These are phyloP conservation scores for Platanista minor DNA, from an alignment of 2,113 vertebrate species.

Conservation along the genomic window DNA sequence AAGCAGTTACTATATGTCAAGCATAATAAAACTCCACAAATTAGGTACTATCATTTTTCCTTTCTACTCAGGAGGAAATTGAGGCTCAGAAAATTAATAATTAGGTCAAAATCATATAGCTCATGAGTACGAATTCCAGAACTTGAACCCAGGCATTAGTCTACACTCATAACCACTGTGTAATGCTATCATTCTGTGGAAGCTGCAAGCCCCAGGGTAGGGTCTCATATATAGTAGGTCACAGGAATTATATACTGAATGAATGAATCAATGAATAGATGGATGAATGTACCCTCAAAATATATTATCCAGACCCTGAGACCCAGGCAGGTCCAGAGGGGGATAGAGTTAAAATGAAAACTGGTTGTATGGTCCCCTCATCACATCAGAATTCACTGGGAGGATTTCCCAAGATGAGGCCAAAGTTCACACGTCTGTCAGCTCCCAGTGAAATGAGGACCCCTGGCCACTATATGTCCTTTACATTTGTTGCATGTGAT, in stretches of 20 bases:
- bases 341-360: not conserved
- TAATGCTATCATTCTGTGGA: not conserved
- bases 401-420: not conserved
- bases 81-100: not conserved
- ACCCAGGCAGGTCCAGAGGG: not conserved
- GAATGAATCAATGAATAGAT: not conserved
- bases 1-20: not conserved
- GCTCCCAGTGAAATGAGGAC: not conserved
- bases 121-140: not conserved
- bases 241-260: not conserved
- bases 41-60: not conserved
- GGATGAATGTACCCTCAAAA: not conserved
- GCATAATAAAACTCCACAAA: not conserved
- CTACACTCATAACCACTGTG: not conserved
- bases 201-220: not conserved
- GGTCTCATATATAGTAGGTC: not conserved
- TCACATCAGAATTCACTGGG: not conserved
- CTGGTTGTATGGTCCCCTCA: not conserved
- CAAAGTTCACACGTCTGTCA: not conserved
- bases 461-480: not conserved
- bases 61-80: not conserved
- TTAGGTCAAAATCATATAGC: not conserved
- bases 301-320: not conserved
- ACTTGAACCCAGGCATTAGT: not conserved
- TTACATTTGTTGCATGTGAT: not conserved